Conservation (phyloP, 2,797 vertebrate species). For the Sternarchorhynchus goeldii region DNA sequence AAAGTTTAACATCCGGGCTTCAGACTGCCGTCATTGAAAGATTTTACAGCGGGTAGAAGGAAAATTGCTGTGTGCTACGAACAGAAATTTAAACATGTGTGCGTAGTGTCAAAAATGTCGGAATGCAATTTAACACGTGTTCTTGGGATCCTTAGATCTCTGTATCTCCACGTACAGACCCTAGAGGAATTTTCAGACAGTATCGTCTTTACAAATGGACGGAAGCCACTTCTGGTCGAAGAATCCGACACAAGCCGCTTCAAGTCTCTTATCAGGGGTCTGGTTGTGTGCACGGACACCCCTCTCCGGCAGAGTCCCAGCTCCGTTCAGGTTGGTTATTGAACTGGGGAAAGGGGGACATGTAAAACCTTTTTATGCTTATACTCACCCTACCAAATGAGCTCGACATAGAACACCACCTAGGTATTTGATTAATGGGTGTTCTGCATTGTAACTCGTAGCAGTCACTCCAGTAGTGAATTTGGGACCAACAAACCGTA, state of each 20-base stretch:
- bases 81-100: no score
- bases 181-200: slow-evolving; percentile 67
- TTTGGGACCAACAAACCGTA: no score
- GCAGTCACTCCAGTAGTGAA: no score
- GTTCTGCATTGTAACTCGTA: no score
- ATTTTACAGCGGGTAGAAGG: no score
- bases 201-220: slow-evolving; percentile 67
- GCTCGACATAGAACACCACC: no score
- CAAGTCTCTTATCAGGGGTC: slow-evolving; percentile 56
- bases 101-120: slow-evolving; percentile 55
- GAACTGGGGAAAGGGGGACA: neutral
- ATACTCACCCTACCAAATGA: no score
- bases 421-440: no score
- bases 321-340: slow-evolving; percentile 65
- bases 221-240: slow-evolving; percentile 55
- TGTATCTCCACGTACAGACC: slow-evolving; percentile 64
- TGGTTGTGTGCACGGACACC: slow-evolving; percentile 70
- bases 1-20: no score
- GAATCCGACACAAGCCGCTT: slow-evolving; percentile 65
- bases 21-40: no score
- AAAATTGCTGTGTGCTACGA: no score
- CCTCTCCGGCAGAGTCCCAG: slow-evolving; percentile 66
- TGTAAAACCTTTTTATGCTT: no score
- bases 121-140: slow-evolving; percentile 48
- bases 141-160: slow-evolving; percentile 58